phyloP scores from a whole-genome alignment of 2,113 vertebrate genomes.

The Eulemur macaco region DNA sequence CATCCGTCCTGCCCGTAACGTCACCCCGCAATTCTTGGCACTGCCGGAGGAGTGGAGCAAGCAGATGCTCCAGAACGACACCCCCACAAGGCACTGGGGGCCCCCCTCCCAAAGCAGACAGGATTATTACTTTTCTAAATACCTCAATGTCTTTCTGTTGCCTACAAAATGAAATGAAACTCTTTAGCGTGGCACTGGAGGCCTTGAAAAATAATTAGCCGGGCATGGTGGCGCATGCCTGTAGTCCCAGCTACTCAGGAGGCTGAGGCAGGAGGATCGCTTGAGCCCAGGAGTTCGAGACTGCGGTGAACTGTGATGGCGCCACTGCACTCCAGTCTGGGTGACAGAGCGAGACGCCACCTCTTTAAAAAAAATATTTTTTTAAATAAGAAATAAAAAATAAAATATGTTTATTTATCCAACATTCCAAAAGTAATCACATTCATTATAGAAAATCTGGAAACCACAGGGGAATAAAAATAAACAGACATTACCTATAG shows the following conservation, averaged over 20 bases:
- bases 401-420: slow-evolving; percentile 11
- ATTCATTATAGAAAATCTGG: not conserved
- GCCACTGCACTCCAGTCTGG: too few relatives aligned
- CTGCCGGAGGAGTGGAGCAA: not conserved
- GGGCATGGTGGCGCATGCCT: too few relatives aligned
- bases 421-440: not conserved
- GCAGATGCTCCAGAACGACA: not conserved
- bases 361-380: not conserved
- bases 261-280: too few relatives aligned
- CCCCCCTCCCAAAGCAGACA: not conserved
- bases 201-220: not conserved
- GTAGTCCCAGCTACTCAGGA: too few relatives aligned
- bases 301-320: too few relatives aligned
- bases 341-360: too few relatives aligned
- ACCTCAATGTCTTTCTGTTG: not conserved
- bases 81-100: not conserved
- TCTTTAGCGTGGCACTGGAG: not conserved
- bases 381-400: not conserved
- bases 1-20: not conserved
- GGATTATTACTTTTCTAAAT: not conserved
- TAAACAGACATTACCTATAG: not conserved
- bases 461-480: not conserved
- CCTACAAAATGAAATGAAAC: not conserved
- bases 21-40: not conserved
- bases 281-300: too few relatives aligned